Percentiles rank a stretch among this genome's conserved stretches.
phyloP scores from a whole-genome alignment of 2,797 vertebrate species.

The Molossus molossus region DNA sequence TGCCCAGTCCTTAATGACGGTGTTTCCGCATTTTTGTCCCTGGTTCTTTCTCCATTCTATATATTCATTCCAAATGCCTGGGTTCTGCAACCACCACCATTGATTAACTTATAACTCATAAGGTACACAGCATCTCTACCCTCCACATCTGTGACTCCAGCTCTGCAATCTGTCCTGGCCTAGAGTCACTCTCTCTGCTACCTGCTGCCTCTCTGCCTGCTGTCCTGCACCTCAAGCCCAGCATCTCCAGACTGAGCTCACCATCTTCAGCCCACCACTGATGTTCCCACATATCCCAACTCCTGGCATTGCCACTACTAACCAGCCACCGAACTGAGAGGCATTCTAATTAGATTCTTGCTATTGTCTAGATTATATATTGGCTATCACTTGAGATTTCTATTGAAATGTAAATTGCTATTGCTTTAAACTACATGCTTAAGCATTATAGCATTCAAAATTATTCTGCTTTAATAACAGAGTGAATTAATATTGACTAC shows the following conservation, averaged over 20 bases:
- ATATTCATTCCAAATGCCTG: neutral
- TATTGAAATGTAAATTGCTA: slow-evolving; percentile 16
- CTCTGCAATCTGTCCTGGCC: neutral
- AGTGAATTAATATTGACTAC: slow-evolving; percentile 12
- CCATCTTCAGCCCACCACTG: neutral
- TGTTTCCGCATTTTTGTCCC: neutral
- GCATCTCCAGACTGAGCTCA: neutral
- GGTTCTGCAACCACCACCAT: neutral
- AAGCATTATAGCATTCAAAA: neutral
- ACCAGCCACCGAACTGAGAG: neutral
- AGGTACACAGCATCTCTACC: neutral
- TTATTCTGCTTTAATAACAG: slow-evolving; percentile 32
- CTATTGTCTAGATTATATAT: neutral
- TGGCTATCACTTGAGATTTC: neutral
- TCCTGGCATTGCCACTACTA: neutral
- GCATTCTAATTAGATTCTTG: neutral
- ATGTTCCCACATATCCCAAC: neutral
- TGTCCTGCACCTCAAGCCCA: neutral
- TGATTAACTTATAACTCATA: neutral
- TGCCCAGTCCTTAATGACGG: neutral
- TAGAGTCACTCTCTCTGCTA: neutral
- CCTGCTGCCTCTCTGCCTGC: neutral
- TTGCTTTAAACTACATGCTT: neutral
- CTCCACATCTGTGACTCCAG: neutral
- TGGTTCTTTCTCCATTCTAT: neutral